Conservation (phyloP, 2,797 vertebrate genomes). For the Lepilemur ruficaudatus region DNA sequence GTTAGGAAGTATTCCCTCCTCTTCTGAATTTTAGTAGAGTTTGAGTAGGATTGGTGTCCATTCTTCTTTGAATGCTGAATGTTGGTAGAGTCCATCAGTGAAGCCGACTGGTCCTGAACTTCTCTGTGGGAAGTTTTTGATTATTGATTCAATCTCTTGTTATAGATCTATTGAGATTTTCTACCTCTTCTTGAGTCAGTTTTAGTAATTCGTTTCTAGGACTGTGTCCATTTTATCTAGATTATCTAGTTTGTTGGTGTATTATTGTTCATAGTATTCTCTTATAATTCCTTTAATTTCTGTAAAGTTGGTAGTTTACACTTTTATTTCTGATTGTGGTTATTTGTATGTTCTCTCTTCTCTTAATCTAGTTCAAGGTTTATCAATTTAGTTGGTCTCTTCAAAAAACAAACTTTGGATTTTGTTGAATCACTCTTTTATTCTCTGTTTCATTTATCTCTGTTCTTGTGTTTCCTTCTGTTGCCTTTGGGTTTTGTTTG, state of each 20-base stretch:
- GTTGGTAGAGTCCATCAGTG: background rate
- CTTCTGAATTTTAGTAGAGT: background rate
- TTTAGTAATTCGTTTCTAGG: background rate
- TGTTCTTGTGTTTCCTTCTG: background rate
- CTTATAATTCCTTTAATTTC: background rate
- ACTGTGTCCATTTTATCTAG: background rate
- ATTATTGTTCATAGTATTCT: background rate
- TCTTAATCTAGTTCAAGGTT: background rate
- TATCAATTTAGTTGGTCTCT: background rate
- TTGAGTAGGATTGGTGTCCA: background rate
- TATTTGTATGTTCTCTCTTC: background rate
- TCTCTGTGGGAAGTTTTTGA: background rate
- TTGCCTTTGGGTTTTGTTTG: background rate
- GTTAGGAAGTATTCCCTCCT: background rate
- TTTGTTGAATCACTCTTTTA: background rate
- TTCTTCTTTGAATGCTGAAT: background rate
- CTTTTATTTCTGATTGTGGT: background rate
- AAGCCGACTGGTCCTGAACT: background rate
- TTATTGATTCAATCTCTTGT: background rate
- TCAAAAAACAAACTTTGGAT: background rate
- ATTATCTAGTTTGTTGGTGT: background rate
- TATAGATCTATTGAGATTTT: background rate
- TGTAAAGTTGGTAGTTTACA: background rate
- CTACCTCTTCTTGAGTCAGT: background rate
- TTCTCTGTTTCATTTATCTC: background rate